Conservation (phyloP, 2,797 vertebrate genomes). For the Melanotaenia pygmaea region DNA sequence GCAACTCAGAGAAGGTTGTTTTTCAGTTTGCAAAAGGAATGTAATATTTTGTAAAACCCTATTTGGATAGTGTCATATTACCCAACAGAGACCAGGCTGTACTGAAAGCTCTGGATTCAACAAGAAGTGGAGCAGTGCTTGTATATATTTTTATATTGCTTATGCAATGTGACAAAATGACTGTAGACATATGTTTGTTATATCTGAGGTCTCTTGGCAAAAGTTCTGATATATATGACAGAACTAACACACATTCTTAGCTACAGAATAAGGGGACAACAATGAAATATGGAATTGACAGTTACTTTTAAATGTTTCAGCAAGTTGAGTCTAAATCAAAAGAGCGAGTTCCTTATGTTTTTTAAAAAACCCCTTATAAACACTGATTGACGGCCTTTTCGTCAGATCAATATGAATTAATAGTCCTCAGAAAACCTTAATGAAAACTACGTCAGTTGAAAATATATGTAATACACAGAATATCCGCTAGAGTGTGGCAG, state of each 20-base stretch:
- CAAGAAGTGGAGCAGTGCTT: not conserved
- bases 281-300: not conserved
- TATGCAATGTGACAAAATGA: not conserved
- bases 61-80: not conserved
- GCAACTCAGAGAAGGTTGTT: not conserved
- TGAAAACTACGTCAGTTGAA: too few species aligned
- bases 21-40: not conserved
- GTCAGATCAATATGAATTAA: conserved; percentile 20
- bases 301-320: not conserved
- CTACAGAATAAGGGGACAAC: not conserved
- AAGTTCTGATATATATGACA: not conserved
- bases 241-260: conserved; percentile 4
- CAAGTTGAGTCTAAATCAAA: conserved; percentile 11
- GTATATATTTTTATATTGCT: not conserved
- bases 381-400: not conserved
- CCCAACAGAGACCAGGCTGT: conserved; percentile 5
- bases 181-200: not conserved
- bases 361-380: conserved; percentile 2
- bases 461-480: not conserved
- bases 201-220: not conserved
- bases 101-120: not conserved
- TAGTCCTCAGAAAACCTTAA: not conserved
- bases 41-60: conserved; percentile 17
- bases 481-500: conserved; percentile 23
- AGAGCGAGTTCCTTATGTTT: not conserved